Evolutionary conservation across 2,113 vertebrate species (phyloP).

Genomic region (Castor canadensis): DNA sequence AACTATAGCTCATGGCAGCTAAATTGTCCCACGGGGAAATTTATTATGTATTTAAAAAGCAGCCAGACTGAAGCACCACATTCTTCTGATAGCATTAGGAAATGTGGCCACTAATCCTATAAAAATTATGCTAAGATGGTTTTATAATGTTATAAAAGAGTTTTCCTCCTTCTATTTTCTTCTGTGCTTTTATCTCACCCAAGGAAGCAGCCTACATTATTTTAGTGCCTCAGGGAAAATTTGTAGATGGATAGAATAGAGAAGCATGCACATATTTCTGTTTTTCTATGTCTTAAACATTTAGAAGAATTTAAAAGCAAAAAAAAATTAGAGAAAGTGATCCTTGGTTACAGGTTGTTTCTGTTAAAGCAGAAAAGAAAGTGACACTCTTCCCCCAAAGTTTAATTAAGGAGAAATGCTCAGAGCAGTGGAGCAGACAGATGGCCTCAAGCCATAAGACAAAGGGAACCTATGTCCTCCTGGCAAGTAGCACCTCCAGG

Average conservation of each 20-base stretch:
- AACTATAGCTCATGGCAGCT: background rate
- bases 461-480: background rate
- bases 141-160: slow-evolving; percentile 19
- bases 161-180: background rate
- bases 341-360: background rate
- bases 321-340: background rate
- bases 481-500: background rate
- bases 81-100: background rate
- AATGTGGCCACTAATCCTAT: background rate
- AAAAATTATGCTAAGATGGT: background rate
- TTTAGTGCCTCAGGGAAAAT: background rate
- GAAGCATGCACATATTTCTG: background rate
- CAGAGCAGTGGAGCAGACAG: background rate
- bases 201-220: background rate
- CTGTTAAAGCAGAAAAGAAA: background rate
- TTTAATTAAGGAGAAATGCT: slow-evolving; percentile 16
- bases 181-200: background rate
- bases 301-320: background rate
- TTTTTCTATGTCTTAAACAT: background rate
- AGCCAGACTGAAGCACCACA: background rate
- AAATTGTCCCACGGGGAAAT: background rate
- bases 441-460: background rate
- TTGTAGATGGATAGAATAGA: background rate
- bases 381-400: background rate
- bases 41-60: background rate